phyloP scores from a whole-genome alignment of 2,113 vertebrate genomes.

The Vimba vimba region DNA sequence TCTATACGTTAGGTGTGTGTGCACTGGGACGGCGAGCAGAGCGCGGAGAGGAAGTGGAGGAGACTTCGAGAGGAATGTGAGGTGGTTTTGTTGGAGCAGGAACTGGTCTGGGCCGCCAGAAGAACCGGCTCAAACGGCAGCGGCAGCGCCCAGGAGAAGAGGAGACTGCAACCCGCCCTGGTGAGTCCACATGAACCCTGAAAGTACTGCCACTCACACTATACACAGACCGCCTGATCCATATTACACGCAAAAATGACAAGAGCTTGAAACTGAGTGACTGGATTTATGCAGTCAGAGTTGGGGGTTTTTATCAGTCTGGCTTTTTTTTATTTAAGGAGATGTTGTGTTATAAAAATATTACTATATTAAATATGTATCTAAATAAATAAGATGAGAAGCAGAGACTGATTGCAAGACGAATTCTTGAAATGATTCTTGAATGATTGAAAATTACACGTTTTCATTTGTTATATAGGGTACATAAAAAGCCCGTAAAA shows the following conservation, averaged over 20 bases:
- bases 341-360: too few species aligned
- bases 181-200: conserved; percentile 27
- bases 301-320: neutral
- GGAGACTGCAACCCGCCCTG: conserved; percentile 51
- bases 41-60: conserved; percentile 53
- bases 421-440: too few species aligned
- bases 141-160: conserved; percentile 44
- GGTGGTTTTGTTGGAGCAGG: conserved; percentile 58
- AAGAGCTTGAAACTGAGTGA: neutral
- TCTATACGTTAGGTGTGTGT: conserved; percentile 55
- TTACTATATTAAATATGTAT: too few species aligned
- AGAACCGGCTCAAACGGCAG: neutral
- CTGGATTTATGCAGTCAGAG: neutral
- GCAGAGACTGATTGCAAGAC: too few species aligned
- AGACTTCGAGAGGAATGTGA: conserved; percentile 55
- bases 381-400: too few species aligned
- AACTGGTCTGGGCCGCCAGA: conserved; percentile 53
- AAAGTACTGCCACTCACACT: neutral
- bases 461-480: too few species aligned
- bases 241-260: neutral
- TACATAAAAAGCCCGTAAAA: too few species aligned
- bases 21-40: conserved; percentile 55
- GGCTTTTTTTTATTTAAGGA: too few species aligned
- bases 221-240: neutral
- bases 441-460: too few species aligned